These are phyloP conservation scores for Neodiprion fabricii DNA, from an alignment of 1,140 invertebrate genomes.

Conservation along the genomic window DNA sequence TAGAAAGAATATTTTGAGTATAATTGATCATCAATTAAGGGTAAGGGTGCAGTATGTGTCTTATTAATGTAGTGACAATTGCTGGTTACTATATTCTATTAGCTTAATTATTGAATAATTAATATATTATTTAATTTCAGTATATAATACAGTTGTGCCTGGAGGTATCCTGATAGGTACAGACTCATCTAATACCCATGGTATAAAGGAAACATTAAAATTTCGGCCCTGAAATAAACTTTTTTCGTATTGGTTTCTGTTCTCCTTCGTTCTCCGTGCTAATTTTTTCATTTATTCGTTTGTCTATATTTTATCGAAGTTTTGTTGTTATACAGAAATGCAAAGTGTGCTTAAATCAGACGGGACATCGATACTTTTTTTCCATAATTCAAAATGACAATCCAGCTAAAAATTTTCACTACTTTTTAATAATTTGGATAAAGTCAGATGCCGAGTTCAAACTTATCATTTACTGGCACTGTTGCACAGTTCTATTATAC, in stretches of 20 bases:
- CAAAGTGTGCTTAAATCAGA: too few relatives aligned
- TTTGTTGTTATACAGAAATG: not conserved
- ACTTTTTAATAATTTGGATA: too few relatives aligned
- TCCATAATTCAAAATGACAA: too few relatives aligned
- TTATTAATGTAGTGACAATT: not conserved
- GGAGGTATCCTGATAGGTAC: constrained; percentile 34
- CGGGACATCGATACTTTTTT: too few relatives aligned
- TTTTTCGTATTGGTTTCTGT: not conserved
- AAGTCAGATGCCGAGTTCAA: too few relatives aligned
- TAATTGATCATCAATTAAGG: constrained; percentile 23
- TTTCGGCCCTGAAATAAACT: not conserved
- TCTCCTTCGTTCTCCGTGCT: not conserved
- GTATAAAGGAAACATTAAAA: not conserved
- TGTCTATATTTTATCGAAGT: not conserved
- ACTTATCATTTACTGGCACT: too few relatives aligned
- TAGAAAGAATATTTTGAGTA: constrained; percentile 30
- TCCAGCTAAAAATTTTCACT: too few relatives aligned
- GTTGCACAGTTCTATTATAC: too few relatives aligned
- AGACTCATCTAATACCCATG: not conserved
- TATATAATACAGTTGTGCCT: constrained; percentile 46
- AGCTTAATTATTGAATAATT: constrained; percentile 51
- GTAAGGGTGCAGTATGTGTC: not conserved
- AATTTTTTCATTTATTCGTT: not conserved
- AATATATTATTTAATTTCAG: constrained; percentile 43
- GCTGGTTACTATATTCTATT: constrained; percentile 33